Evolutionary conservation across 2,797 vertebrate genomes (phyloP).

Genomic region (Chaenodraco wilsoni): DNA sequence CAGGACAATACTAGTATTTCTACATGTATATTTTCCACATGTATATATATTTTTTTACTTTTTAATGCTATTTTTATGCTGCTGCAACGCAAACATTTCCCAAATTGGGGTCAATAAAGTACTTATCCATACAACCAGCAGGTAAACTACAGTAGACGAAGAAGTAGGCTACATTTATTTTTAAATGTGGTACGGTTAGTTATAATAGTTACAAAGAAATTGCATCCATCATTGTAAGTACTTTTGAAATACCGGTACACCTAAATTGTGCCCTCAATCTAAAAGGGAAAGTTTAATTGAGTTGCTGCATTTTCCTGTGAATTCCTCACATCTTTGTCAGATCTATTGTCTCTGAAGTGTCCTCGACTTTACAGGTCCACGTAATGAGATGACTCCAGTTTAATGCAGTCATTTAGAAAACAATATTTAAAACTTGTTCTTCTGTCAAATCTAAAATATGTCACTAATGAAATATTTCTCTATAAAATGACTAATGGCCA

Average conservation of each 20-base stretch:
- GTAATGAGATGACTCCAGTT: conserved; percentile 64
- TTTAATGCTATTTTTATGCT: too few relatives aligned
- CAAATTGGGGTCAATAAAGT: too few relatives aligned
- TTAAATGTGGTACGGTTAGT: not conserved
- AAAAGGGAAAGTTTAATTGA: conserved; percentile 50
- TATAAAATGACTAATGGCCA: conserved; percentile 82
- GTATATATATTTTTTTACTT: too few relatives aligned
- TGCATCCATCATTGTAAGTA: not conserved
- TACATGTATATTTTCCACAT: too few relatives aligned
- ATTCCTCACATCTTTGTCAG: conserved; percentile 41
- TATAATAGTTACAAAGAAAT: not conserved
- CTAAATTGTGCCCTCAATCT: not conserved
- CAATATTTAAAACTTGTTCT: conserved; percentile 83
- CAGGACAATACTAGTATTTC: not conserved
- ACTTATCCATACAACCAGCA: not conserved
- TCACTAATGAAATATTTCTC: conserved; percentile 83
- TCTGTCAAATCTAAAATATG: conserved; percentile 80
- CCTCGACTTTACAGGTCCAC: conserved; percentile 50
- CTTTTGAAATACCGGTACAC: not conserved
- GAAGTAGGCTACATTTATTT: not conserved
- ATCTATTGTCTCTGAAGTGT: conserved; percentile 57
- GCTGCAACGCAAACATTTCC: too few relatives aligned
- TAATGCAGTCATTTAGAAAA: conserved; percentile 83
- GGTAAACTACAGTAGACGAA: not conserved
- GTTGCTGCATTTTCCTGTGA: conserved; percentile 41